Conservation (phyloP, 1,140 invertebrate genomes). For the Drosophila seguyi region DNA sequence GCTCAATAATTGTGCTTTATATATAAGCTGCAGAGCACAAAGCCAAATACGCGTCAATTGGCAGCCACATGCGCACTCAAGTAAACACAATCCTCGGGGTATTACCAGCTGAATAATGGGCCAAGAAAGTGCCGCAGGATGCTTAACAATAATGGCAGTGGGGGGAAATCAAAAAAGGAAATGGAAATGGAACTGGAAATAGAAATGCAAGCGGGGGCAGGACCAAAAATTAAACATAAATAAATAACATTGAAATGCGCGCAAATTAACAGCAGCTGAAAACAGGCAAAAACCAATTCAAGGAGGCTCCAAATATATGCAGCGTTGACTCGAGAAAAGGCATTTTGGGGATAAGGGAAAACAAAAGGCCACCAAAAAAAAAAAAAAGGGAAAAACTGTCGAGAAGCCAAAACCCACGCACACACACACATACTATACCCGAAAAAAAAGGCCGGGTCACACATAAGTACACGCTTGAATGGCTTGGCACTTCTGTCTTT, state of each 20-base stretch:
- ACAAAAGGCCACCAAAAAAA: slow-evolving; percentile 25
- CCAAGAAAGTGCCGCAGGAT: slow-evolving; percentile 42
- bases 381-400: slow-evolving; percentile 27
- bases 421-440: slow-evolving; percentile 8
- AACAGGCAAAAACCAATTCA: slow-evolving; percentile 43
- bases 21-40: slow-evolving; percentile 66
- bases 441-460: slow-evolving; percentile 4
- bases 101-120: slow-evolving; percentile 78
- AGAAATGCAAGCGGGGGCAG: slow-evolving; percentile 1
- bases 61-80: slow-evolving; percentile 82
- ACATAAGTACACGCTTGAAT: slow-evolving; percentile 66
- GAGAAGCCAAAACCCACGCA: slow-evolving; percentile 14
- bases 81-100: slow-evolving; percentile 80
- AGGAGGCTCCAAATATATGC: slow-evolving; percentile 58
- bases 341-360: slow-evolving; percentile 57
- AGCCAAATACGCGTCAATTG: slow-evolving; percentile 83
- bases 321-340: slow-evolving; percentile 68
- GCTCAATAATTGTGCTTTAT: slow-evolving; percentile 78
- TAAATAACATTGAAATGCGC: slow-evolving; percentile 62
- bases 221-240: slow-evolving; percentile 70
- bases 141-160: slow-evolving; percentile 72
- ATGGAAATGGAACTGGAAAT: slow-evolving; percentile 24
- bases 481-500: slow-evolving; percentile 70
- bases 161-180: slow-evolving; percentile 1
- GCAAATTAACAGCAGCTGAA: slow-evolving; percentile 66